Base-by-base conservation (phyloP, 2,888 invertebrate species). In the Scaeva pyrastri region DNA sequence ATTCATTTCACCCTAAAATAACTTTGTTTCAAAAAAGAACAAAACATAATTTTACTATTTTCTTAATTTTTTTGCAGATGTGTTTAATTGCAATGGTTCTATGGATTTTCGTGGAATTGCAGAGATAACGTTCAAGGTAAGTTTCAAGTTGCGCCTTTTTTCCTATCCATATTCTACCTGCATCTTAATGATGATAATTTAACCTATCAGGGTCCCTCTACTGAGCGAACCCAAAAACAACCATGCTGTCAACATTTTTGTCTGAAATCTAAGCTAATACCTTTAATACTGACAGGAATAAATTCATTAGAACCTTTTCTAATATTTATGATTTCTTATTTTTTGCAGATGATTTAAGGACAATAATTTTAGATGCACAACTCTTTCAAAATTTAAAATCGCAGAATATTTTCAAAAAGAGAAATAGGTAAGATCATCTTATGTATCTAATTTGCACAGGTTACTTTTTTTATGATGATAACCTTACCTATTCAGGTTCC, bases 181-280 rank as follows among this genome's bases (percentile, higher is more conserved):
- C 45, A 19, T 70, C 1, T 71, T 41, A 43, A 56, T 80, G 80
- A 72, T 79, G 77, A 77, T 71, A 74, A 16, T 39, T 4, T 43
- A 11, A 75, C 72, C 80, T 83, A 43, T 84, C 87, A 89, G 88
- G 88, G 81, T 89, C 88, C 88, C 88, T 89, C 88, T 88, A 60
- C 88, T 89, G 88, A 88, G 84, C 62, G 76, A 88, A 89, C 88
- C 88, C 88, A 81, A 77, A 50, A 45, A 81, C 66, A 85, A 68
- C 76, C 87, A 73, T 88, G 88, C 84, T 83, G 87, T 72, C 39
- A 73, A 74, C 14, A 55, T 78, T 60, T 23, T 60, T 41, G n/a
- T 71, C 76, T 76, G 83, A 83, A 60, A 41, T 14, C 19, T 36
- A 5, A 14, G 16, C 10, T 10, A 50, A 50, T 1, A 39, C 8